Evolutionary conservation across 1,140 invertebrate genomes (phyloP).

Genomic region (Drosophila lacteicornis): DNA sequence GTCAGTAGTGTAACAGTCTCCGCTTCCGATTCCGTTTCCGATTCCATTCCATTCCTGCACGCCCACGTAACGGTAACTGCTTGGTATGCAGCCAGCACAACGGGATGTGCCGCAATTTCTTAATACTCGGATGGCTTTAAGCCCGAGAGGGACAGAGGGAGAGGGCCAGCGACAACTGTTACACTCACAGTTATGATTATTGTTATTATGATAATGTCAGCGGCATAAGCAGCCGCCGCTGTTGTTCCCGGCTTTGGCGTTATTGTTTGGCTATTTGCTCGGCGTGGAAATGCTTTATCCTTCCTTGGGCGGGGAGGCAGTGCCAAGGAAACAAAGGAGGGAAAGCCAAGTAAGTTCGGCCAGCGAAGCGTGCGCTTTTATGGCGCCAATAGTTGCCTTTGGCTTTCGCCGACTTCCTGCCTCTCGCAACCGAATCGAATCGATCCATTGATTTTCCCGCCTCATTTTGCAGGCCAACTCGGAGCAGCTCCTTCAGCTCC

Average conservation of each 20-base stretch:
- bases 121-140: slow-evolving; percentile 44
- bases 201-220: slow-evolving; percentile 77
- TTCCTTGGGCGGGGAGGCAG: background rate
- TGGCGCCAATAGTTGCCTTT: slow-evolving; percentile 55
- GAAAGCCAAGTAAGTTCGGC: slow-evolving; percentile 23
- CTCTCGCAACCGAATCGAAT: slow-evolving; percentile 6
- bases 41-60: slow-evolving; percentile 26
- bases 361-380: slow-evolving; percentile 56
- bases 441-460: slow-evolving; percentile 56
- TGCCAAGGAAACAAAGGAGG: slow-evolving; percentile 2
- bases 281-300: slow-evolving; percentile 42
- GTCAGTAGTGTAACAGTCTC: slow-evolving; percentile 68
- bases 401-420: slow-evolving; percentile 9
- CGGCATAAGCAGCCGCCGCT: slow-evolving; percentile 41
- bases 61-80: slow-evolving; percentile 19
- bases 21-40: slow-evolving; percentile 18
- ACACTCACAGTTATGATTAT: slow-evolving; percentile 78
- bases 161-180: slow-evolving; percentile 56
- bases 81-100: slow-evolving; percentile 55
- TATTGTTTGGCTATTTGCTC: slow-evolving; percentile 68
- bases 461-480: slow-evolving; percentile 9
- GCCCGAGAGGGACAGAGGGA: background rate
- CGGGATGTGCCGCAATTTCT: slow-evolving; percentile 60
- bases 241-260: slow-evolving; percentile 33
- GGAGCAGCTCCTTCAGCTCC: slow-evolving; percentile 1